These are phyloP conservation scores for Buceros bicornis DNA, from an alignment of 2,797 vertebrate genomes.

Conservation along the genomic window DNA sequence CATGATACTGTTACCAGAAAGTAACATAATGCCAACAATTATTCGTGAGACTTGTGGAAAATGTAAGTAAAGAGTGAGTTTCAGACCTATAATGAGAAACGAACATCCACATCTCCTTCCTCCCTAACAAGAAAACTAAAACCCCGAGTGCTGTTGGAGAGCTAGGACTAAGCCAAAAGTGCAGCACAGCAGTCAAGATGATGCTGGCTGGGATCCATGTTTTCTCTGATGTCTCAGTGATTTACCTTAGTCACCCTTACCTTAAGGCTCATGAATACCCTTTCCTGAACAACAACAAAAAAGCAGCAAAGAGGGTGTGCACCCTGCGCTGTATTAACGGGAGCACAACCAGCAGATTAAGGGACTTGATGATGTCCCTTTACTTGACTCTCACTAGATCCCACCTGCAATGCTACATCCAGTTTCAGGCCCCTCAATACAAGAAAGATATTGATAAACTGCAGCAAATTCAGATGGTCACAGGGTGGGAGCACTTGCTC, in stretches of 20 bases:
- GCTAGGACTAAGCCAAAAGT: neutral
- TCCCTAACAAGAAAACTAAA: neutral
- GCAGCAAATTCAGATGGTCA: neutral
- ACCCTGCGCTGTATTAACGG: neutral
- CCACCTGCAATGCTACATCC: neutral
- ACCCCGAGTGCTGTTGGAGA: neutral
- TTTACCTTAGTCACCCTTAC: neutral
- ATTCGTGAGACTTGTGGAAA: neutral
- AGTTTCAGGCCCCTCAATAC: rapidly evolving
- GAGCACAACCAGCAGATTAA: neutral
- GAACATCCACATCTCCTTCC: neutral
- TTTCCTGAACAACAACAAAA: neutral
- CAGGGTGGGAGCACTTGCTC: neutral
- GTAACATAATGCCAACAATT: neutral
- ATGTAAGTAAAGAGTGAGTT: neutral
- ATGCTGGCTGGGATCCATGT: neutral
- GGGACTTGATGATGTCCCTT: neutral
- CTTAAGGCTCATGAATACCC: neutral
- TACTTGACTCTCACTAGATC: neutral
- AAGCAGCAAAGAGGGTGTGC: neutral
- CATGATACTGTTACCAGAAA: neutral
- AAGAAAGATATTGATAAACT: neutral
- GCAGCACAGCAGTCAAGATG: neutral
- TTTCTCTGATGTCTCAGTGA: neutral
- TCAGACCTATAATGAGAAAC: neutral